Evolutionary conservation across 2,888 invertebrate species (phyloP).

Genomic region (Macrosiphum euphorbiae): DNA sequence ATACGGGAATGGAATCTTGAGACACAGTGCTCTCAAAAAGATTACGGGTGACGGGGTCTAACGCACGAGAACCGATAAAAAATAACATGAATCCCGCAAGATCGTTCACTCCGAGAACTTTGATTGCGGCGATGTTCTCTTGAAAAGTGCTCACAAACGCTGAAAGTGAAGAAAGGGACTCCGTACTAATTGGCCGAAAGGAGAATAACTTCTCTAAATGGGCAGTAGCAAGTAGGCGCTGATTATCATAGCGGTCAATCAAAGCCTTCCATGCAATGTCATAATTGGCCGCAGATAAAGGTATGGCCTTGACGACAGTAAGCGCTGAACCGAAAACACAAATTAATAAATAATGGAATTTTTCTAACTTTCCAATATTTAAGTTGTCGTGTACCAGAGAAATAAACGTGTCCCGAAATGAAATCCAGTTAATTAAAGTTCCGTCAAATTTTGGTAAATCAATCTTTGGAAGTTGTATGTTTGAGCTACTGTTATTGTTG

Average conservation of each 20-base stretch:
- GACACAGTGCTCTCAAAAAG: background rate
- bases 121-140: background rate
- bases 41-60: background rate
- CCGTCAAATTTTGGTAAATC: conserved; percentile 8
- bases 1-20: background rate
- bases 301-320: background rate
- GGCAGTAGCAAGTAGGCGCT: background rate
- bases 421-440: background rate
- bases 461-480: background rate
- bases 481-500: too few relatives aligned
- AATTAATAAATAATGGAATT: conserved; percentile 7
- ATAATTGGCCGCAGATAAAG: background rate
- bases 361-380: background rate
- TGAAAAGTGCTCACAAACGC: background rate
- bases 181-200: background rate
- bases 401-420: background rate
- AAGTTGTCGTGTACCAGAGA: background rate
- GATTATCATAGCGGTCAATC: background rate
- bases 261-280: background rate
- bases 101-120: background rate
- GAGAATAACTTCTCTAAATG: too few relatives aligned
- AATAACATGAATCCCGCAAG: background rate
- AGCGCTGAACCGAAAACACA: background rate
- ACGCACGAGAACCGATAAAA: background rate
- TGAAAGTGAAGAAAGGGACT: background rate